A percentile compares a stretch with the other conserved stretches of the same genome.
Evolutionary conservation across 2,797 vertebrate genomes (phyloP).

Genomic region (Philypnodon macrostomus): DNA sequence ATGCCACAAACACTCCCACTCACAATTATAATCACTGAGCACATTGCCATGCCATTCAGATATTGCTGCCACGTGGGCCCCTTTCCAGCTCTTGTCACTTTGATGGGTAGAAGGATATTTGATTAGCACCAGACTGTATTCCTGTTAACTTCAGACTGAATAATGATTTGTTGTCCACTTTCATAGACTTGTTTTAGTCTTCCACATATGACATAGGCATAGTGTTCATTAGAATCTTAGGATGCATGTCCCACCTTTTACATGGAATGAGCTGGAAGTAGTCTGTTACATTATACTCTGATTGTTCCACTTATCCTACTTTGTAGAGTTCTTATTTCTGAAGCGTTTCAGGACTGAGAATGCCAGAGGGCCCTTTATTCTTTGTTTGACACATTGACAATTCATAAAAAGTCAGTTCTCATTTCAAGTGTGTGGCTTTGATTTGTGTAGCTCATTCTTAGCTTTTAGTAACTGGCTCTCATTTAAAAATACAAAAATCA

Average conservation of each 20-base stretch:
- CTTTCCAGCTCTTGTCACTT: constrained; percentile 15
- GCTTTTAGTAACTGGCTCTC: constrained; percentile 12
- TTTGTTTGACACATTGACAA: constrained; percentile 14
- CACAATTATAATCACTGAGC: constrained; percentile 4
- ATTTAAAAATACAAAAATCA: constrained; percentile 26
- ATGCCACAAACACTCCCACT: background rate
- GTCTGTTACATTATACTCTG: constrained; percentile 3
- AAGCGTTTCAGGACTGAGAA: background rate
- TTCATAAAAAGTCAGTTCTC: constrained; percentile 1
- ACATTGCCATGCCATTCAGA: constrained; percentile 9
- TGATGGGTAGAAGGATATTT: constrained; percentile 48
- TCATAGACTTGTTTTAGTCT: too few relatives aligned
- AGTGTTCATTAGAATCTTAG: constrained; percentile 42
- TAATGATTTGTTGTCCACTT: constrained; percentile 57
- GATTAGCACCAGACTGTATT: constrained; percentile 37
- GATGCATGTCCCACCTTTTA: constrained; percentile 21
- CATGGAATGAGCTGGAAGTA: constrained; percentile 4
- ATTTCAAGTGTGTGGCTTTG: constrained; percentile 19
- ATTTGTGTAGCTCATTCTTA: constrained; percentile 22
- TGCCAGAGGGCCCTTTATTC: constrained; percentile 13
- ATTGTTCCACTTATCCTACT: constrained; percentile 2
- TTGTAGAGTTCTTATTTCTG: constrained; percentile 5
- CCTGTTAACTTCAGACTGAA: constrained; percentile 42
- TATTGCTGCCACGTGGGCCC: constrained; percentile 12
- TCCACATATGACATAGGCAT: constrained; percentile 25